Base-by-base conservation (phyloP, 2,888 invertebrate species). In the Apodemia mormo region DNA sequence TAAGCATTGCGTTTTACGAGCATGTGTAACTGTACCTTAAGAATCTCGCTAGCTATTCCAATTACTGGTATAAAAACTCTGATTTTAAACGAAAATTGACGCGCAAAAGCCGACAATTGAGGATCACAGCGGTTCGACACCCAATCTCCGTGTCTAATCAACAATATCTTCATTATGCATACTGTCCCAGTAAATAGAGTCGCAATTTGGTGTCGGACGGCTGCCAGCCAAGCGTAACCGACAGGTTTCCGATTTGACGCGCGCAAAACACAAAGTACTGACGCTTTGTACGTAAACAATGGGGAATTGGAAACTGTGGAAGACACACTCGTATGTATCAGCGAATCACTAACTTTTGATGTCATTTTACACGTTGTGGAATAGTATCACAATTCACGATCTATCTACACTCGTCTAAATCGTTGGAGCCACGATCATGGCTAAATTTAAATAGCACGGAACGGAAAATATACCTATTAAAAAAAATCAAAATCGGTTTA, bases 111-210 rank as follows among this genome's bases (percentile, higher is more conserved):
- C 45, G 45, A 0, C 45, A 52, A 52, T n/a, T 52, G 49, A n/a
- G 49, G 30, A 33, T 14, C 61, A 61, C 30, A 61, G 61, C 33
- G 14, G 33, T 61, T 33, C 52, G 52, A 54, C 52, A 22, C 52
- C 37, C 61, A 37, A 37, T 37, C 61, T 37, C 61, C 61, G 61
- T 37, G 33, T 33, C 61, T 33, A 64, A 64, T 64, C 37, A 64
- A 64, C 61, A 64, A 64, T 64, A 64, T 64, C 61, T 64, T 64
- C 61, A 64, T 64, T 64, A 64, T 64, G 61, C 61, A 64, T 64
- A 37, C 61, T 64, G 61, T 64, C 37, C 61, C 14, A 4, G n/a
- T 64, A 64, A 64, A 64, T 64, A 64, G 61, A 64, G 61, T 37
- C 33, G 37, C 61, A 64, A 64, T 64, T 64, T 2, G 33, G 61